Evolutionary conservation across 1,140 invertebrate genomes (phyloP).

Genomic region (Lasioglossum baleicum): DNA sequence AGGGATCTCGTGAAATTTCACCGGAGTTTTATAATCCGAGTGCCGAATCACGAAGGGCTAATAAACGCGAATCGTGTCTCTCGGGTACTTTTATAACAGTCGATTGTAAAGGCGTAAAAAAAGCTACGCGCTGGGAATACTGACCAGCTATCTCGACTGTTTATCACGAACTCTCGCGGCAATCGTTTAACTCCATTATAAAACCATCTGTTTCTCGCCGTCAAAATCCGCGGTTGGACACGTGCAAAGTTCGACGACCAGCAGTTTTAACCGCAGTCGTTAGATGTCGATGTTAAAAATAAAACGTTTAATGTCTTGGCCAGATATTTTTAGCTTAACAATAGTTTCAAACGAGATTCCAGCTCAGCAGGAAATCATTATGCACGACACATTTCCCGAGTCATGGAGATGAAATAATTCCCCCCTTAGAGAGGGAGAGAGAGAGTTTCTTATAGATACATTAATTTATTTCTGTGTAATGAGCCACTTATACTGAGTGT

Average conservation of each 20-base stretch:
- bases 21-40: constrained; percentile 50
- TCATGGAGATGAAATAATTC: no score
- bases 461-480: no score
- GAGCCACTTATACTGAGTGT: no score
- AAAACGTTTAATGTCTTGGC: background rate
- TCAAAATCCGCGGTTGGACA: background rate
- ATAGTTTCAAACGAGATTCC: no score
- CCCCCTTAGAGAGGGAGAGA: no score
- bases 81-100: constrained; percentile 50
- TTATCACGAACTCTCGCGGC: constrained; percentile 31
- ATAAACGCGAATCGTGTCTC: constrained; percentile 53
- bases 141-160: constrained; percentile 8
- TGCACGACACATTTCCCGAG: no score
- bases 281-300: background rate
- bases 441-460: no score
- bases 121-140: constrained; percentile 31
- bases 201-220: constrained; percentile 30
- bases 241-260: background rate
- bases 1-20: constrained; percentile 54
- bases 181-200: constrained; percentile 51
- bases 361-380: no score
- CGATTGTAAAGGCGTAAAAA: constrained; percentile 60
- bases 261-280: background rate
- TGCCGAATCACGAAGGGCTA: constrained; percentile 49
- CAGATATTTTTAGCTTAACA: no score